phyloP scores from a whole-genome alignment of 1,140 invertebrate species.

The Andrena cerasifolii region DNA sequence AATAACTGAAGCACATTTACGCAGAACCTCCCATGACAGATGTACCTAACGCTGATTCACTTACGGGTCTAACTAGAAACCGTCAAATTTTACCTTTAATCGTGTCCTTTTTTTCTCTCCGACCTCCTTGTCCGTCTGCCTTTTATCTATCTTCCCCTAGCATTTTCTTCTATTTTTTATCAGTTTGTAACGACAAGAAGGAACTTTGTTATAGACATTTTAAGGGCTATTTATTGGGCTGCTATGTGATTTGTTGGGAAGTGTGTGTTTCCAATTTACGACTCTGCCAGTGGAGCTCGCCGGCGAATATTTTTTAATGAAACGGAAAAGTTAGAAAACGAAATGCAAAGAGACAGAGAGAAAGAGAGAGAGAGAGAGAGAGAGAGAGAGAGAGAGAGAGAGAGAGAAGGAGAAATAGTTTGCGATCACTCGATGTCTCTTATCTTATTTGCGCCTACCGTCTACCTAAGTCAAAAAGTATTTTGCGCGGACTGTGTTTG shows the following conservation, averaged over 20 bases:
- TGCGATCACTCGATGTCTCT: slow-evolving; percentile 37
- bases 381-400: slow-evolving; percentile 37
- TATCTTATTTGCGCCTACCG: slow-evolving; percentile 38
- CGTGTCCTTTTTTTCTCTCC: not conserved
- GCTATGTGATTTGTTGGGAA: slow-evolving; percentile 71
- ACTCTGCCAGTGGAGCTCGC: slow-evolving; percentile 11
- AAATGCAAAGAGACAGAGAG: too few species aligned
- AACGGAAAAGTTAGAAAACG: slow-evolving; percentile 3
- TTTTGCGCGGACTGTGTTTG: slow-evolving; percentile 44
- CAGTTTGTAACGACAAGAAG: slow-evolving; percentile 48
- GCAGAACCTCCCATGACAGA: slow-evolving; percentile 60
- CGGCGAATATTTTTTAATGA: slow-evolving; percentile 5
- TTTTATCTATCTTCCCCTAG: slow-evolving; percentile 4
- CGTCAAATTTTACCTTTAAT: slow-evolving; percentile 24
- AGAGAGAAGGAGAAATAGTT: slow-evolving; percentile 36
- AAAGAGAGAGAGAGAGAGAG: slow-evolving; percentile 34
- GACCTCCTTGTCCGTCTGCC: not conserved
- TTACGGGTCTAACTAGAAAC: slow-evolving; percentile 55
- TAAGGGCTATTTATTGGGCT: slow-evolving; percentile 71
- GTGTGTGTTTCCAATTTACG: slow-evolving; percentile 56
- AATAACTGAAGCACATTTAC: slow-evolving; percentile 49
- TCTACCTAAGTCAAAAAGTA: slow-evolving; percentile 33
- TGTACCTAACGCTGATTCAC: slow-evolving; percentile 63
- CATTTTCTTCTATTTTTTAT: slow-evolving; percentile 29
- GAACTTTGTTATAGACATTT: slow-evolving; percentile 64